Conservation (phyloP, 2,888 invertebrate species). For the Caenorhabditis imperialis region DNA sequence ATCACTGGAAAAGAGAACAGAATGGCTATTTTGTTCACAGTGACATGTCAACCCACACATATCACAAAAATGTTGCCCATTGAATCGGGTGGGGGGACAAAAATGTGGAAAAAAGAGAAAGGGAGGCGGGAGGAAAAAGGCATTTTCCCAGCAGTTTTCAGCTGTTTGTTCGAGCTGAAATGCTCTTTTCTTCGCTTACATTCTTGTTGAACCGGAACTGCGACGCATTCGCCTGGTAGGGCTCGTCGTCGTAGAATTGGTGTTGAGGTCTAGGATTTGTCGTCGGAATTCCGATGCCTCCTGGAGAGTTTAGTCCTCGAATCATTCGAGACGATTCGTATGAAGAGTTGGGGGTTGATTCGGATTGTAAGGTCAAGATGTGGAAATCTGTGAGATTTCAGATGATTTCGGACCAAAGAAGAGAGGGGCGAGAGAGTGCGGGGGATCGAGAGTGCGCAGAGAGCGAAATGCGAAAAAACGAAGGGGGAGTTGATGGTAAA, state of each 20-base stretch:
- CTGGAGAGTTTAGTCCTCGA: constrained; percentile 52
- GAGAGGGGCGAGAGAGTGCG: neutral
- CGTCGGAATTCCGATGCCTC: constrained; percentile 8
- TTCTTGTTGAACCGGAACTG: constrained; percentile 42
- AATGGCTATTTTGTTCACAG: constrained; percentile 15
- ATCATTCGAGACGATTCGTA: constrained; percentile 25
- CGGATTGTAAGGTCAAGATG: constrained; percentile 17
- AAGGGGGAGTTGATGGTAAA: neutral
- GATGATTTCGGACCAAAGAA: constrained; percentile 8
- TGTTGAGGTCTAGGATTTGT: constrained; percentile 17
- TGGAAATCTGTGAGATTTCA: constrained; percentile 11
- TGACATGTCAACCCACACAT: neutral
- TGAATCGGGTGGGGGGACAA: neutral
- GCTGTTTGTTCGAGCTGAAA: constrained; percentile 3
- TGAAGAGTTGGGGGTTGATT: neutral
- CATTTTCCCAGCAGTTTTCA: constrained; percentile 3
- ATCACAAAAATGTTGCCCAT: constrained; percentile 7
- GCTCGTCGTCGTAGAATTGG: constrained; percentile 63
- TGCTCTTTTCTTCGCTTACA: constrained; percentile 9
- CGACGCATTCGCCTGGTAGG: constrained; percentile 60
- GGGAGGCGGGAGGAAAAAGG: neutral
- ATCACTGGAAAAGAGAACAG: neutral
- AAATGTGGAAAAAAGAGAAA: neutral
- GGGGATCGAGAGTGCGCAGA: neutral
- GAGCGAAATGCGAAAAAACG: neutral